Conservation (phyloP, 1,140 invertebrate species). For the Apocrypta bakeri region DNA sequence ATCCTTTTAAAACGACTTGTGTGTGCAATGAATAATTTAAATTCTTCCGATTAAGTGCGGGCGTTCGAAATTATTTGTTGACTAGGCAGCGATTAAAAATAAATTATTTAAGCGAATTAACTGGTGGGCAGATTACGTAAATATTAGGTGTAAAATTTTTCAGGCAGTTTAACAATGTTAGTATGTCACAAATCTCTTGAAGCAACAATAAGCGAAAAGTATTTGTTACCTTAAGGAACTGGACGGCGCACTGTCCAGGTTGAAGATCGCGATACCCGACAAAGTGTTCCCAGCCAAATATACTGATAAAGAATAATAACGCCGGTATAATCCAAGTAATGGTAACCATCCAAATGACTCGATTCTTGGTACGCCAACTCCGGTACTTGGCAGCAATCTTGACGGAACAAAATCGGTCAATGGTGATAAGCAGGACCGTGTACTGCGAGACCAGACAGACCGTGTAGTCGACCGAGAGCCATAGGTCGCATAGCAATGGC, state of each 20-base stretch:
- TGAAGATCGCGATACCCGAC: conserved; percentile 91
- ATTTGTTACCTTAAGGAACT: conserved; percentile 93
- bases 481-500: conserved; percentile 96
- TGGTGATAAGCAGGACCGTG: conserved; percentile 98
- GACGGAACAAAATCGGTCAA: conserved; percentile 99
- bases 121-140: too few species aligned
- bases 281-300: conserved; percentile 99
- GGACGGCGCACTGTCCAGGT: conserved; percentile 95
- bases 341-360: conserved; percentile 93
- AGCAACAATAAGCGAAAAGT: too few species aligned
- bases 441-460: conserved; percentile 99
- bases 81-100: too few species aligned
- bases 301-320: conserved; percentile 97
- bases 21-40: too few species aligned
- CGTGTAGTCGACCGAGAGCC: conserved; percentile 99
- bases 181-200: too few species aligned
- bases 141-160: too few species aligned
- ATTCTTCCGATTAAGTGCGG: too few species aligned
- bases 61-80: too few species aligned
- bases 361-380: conserved; percentile 95
- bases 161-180: too few species aligned
- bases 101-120: too few species aligned
- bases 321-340: conserved; percentile 99
- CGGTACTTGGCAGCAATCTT: conserved; percentile 98
- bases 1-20: too few species aligned